Conservation (phyloP, 2,888 invertebrate genomes). For the Suillia variegata region DNA sequence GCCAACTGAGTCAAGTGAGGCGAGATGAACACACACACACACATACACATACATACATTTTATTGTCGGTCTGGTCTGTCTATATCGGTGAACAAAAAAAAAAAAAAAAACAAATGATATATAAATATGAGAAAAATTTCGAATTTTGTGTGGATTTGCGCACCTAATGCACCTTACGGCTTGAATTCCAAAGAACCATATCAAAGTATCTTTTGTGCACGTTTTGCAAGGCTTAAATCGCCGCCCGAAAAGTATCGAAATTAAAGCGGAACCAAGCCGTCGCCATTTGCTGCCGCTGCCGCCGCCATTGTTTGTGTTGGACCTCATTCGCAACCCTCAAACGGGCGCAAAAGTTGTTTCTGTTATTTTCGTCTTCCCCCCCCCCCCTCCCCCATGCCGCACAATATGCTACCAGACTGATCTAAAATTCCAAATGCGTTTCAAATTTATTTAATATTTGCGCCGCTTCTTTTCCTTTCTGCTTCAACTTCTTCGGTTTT, state of each 20-base stretch:
- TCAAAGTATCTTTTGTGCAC: background rate
- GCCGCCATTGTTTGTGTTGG: background rate
- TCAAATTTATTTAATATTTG: constrained; percentile 51
- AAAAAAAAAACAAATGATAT: too few relatives aligned
- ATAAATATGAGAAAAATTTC: too few relatives aligned
- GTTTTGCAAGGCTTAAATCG: too few relatives aligned
- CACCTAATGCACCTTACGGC: background rate
- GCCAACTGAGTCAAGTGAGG: constrained; percentile 19
- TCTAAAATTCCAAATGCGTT: constrained; percentile 55
- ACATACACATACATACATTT: too few relatives aligned
- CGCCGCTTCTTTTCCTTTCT: too few relatives aligned
- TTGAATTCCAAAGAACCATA: background rate
- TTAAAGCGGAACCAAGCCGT: background rate
- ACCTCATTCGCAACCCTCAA: too few relatives aligned
- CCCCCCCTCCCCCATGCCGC: background rate
- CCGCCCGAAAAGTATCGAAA: background rate
- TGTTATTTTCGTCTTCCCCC: too few relatives aligned
- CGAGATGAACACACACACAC: background rate
- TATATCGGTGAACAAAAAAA: background rate
- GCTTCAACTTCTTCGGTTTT: background rate
- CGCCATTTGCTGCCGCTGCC: background rate
- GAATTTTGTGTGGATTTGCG: constrained; percentile 16
- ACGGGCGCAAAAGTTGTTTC: background rate
- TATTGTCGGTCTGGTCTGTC: background rate
- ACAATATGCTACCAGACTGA: too few relatives aligned